A percentile compares a stretch with the other conserved stretches of the same genome.
phyloP scores from a whole-genome alignment of 2,888 invertebrate species.

The Neoscelio sp. region DNA sequence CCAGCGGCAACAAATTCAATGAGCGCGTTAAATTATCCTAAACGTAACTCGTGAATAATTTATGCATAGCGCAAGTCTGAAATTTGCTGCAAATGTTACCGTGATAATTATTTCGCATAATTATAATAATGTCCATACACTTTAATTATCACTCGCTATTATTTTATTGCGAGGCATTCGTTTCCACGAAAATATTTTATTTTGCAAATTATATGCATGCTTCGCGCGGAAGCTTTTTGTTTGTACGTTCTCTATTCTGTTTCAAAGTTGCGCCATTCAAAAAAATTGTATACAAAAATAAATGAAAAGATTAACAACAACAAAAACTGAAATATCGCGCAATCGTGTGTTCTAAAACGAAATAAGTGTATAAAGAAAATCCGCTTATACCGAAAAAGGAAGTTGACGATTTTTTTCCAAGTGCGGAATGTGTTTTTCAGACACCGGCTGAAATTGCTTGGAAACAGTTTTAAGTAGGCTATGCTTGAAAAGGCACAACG shows the following conservation, averaged over 20 bases:
- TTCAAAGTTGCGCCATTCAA: conserved; percentile 16
- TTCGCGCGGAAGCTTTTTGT: not conserved
- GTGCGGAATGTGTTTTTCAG: conserved; percentile 31
- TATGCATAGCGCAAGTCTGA: not conserved
- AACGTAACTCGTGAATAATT: conserved; percentile 33
- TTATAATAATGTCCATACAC: conserved; percentile 27
- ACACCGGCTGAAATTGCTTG: conserved; percentile 29
- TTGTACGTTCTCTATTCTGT: not conserved
- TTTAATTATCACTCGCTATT: conserved; percentile 35
- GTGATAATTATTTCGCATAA: conserved; percentile 45
- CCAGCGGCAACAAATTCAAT: conserved; percentile 18
- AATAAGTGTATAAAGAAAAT: conserved; percentile 29
- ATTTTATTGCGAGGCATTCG: conserved; percentile 22
- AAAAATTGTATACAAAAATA: conserved; percentile 3
- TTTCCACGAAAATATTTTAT: not conserved
- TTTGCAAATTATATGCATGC: too few relatives aligned
- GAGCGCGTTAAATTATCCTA: conserved; percentile 26
- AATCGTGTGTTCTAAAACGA: conserved; percentile 16
- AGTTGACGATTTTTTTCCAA: conserved; percentile 9
- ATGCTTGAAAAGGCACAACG: conserved; percentile 40
- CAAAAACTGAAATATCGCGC: conserved; percentile 8
- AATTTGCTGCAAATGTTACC: conserved; percentile 31
- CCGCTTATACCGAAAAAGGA: conserved; percentile 26
- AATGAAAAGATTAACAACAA: not conserved
- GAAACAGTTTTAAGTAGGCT: conserved; percentile 46